Evolutionary conservation across 1,140 invertebrate genomes (phyloP).

Genomic region (Leptoteleia sp.): DNA sequence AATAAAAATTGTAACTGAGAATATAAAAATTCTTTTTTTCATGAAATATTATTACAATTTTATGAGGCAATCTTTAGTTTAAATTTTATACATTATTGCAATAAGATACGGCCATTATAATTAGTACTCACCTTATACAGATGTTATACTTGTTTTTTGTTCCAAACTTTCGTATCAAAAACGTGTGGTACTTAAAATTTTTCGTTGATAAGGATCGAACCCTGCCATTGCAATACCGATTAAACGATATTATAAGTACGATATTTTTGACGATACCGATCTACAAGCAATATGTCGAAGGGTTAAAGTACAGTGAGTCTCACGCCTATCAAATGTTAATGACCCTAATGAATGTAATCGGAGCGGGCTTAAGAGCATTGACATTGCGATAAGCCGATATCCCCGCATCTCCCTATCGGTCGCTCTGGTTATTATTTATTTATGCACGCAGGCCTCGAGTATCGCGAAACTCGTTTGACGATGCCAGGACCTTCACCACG

Average conservation of each 20-base stretch:
- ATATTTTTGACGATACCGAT: conserved; percentile 41
- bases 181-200: no score
- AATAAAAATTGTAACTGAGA: no score
- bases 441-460: conserved; percentile 72
- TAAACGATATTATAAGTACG: conserved; percentile 18
- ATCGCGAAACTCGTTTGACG: conserved; percentile 77
- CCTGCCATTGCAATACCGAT: background rate
- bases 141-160: no score
- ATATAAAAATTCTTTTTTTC: no score
- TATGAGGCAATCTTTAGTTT: no score
- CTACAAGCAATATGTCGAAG: conserved; percentile 30
- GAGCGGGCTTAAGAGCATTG: conserved; percentile 75
- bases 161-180: no score
- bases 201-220: no score
- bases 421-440: conserved; percentile 79
- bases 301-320: conserved; percentile 60
- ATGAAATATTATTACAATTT: no score
- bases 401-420: conserved; percentile 68
- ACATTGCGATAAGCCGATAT: conserved; percentile 78
- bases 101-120: no score
- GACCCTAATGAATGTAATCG: conserved; percentile 79
- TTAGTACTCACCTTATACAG: no score
- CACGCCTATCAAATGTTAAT: conserved; percentile 78
- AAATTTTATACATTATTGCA: no score
- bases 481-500: conserved; percentile 69